Base-by-base conservation (phyloP, 2,797 vertebrate genomes). In the Melanotaenia maccullochi region DNA sequence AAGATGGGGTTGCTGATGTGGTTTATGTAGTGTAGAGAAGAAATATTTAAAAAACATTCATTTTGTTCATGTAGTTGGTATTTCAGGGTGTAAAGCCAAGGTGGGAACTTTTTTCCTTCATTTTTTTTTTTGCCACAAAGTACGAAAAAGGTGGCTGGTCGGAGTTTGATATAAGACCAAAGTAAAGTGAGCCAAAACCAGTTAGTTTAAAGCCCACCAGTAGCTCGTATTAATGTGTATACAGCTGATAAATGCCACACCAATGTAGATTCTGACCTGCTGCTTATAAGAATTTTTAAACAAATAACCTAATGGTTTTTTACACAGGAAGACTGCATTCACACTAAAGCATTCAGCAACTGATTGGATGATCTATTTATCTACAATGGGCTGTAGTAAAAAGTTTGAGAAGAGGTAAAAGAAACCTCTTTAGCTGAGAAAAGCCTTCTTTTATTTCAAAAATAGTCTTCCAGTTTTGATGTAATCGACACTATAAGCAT, bases 1-100 rank as follows among this genome's bases (percentile, higher is more conserved):
- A 59, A n/a, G 8, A 25, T 22, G 30, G 42, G 20, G 69, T 65
- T 71, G 62, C 30, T 36, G 47, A 75, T 56, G 58, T 55, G 56
- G 35, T 62, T 78, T 54, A 28, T 14, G 44, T 16, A 49, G n/a
- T 13, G 5, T 22, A 62, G 40, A 36, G 24, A 28, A 66, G 3
- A 9, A 66, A 59, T 61, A 12, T 73, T 56, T 67, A n/a, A 32
- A 28, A n/a, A 24, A 12, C 5, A 65, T 61, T 35, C 1, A 30
- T 28, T 68, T 65, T 44, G 8, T 44, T 36, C 9, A 6, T 47
- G 44, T 16, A 49, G 58, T 38, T 63, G 6, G 28, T 25, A 60
- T 22, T 12, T 65, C 25, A 4, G 1, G 22, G 58, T 40, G 22
- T 51, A 30, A 65, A 13, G 40, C 12, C 5, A 40, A 24, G 25